Conservation (phyloP, 1,140 invertebrate species). For the Drosophila melanica region DNA sequence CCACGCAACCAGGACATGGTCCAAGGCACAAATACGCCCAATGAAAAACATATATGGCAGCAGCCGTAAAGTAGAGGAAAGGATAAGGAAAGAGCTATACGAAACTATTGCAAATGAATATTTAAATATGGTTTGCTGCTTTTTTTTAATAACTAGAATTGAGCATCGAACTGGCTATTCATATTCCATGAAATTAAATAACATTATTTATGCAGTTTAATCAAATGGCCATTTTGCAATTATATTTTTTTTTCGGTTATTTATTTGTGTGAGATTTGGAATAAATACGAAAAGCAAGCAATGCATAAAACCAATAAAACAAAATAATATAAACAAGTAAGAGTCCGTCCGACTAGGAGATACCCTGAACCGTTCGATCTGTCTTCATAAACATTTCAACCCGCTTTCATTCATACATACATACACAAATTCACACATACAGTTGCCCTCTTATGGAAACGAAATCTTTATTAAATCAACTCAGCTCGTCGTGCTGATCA, state of each 20-base stretch:
- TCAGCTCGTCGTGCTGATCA: too few species aligned
- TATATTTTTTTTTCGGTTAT: background rate
- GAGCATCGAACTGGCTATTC: background rate
- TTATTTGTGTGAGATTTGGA: background rate
- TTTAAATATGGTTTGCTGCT: conserved; percentile 23
- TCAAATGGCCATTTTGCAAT: background rate
- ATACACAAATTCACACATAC: too few species aligned
- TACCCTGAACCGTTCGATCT: too few species aligned
- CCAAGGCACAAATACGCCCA: background rate
- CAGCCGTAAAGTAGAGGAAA: background rate
- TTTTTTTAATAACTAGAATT: background rate
- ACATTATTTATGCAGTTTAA: conserved; percentile 25
- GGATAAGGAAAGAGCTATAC: background rate
- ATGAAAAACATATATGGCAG: background rate
- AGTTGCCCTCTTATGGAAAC: too few species aligned
- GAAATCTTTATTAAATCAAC: too few species aligned
- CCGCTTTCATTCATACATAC: too few species aligned
- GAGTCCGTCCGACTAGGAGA: too few species aligned
- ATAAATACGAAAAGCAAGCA: background rate
- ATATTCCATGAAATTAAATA: conserved; percentile 8
- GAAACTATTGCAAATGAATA: conserved; percentile 38
- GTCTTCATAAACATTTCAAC: too few species aligned
- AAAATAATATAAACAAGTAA: background rate
- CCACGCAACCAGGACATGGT: background rate
- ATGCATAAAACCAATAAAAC: background rate